Evolutionary conservation across 2,113 vertebrate genomes (phyloP).

Genomic region (Phoxinus phoxinus): DNA sequence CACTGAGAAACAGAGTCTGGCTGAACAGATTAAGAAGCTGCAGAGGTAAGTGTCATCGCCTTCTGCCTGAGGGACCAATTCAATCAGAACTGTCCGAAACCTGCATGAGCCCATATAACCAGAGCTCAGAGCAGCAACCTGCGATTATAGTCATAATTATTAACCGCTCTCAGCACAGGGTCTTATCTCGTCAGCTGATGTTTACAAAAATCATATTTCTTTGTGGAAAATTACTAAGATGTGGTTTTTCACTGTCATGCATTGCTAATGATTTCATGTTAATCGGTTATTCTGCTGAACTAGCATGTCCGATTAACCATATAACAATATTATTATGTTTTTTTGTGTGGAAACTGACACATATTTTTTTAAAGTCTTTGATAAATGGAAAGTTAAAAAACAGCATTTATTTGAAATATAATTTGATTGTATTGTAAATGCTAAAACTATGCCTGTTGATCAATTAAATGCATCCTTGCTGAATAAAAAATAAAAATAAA

Average conservation of each 20-base stretch:
- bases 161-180: not conserved
- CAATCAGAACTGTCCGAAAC: not conserved
- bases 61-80: not conserved
- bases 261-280: not conserved
- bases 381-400: not conserved
- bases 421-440: not conserved
- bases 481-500: not conserved
- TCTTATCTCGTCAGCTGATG: not conserved
- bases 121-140: not conserved
- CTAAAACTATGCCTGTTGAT: not conserved
- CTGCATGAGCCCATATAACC: not conserved
- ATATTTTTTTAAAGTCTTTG: not conserved
- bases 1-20: conserved; percentile 90
- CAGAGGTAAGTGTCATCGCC: conserved; percentile 81
- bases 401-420: not conserved
- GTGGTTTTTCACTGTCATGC: not conserved
- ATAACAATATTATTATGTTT: not conserved
- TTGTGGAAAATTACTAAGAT: not conserved
- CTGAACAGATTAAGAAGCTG: conserved; percentile 92
- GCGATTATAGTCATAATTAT: conserved; percentile 3
- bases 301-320: not conserved
- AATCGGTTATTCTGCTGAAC: not conserved
- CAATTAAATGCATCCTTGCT: not conserved
- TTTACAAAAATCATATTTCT: not conserved
- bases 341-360: not conserved